Evolutionary conservation across 2,113 vertebrate genomes (phyloP), one percentile per base, ranked within the genome.

Genomic region (Salvelinus sp.): DNA sequence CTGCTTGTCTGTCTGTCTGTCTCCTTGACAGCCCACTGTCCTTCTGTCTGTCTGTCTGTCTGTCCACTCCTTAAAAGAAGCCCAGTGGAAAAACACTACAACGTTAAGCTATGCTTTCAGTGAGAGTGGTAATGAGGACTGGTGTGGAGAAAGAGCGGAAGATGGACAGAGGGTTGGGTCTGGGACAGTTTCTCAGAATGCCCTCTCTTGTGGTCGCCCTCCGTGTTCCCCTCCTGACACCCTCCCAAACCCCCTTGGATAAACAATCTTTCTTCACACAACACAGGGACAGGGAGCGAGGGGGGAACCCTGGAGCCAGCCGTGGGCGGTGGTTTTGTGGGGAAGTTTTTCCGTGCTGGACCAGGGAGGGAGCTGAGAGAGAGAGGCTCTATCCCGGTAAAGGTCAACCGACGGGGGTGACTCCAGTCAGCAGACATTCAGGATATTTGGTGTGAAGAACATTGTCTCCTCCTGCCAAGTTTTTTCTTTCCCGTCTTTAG

Each of bases 401-500:
- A 88, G 88, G 85, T 88, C 84, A 89, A 82, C 62, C 3, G 14
- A 80, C 79, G 76, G 67, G 80, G 76, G 14, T 54, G 50, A 54
- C 50, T 54, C 16, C 50, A 18, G 50, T 54, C 85, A 77, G 72
- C 69, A 84, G 83, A 91, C 82, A 86, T 86, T 89, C 78, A 65
- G 76, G 65, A 75, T 83, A 82, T 85, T 91, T 82, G 88, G 79
- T 86, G 86, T 81, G 76, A 82, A 84, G 85, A 85, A 86, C 76
- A 86, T 86, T 89, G 81, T 89, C 68, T 87, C 66, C 68, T 87
- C 66, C 76, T 84, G 81, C 81, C 81, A 88, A 86, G 72, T 67
- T 64, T 74, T 71, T 84, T 23, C 70, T 78, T 72, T 14, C 47
- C 38, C 13, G 14, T 48, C 69, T 23, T 38, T 28, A n/a, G 47